Evolutionary conservation across 1,140 invertebrate genomes (phyloP).

Genomic region (Chelonus insularis): DNA sequence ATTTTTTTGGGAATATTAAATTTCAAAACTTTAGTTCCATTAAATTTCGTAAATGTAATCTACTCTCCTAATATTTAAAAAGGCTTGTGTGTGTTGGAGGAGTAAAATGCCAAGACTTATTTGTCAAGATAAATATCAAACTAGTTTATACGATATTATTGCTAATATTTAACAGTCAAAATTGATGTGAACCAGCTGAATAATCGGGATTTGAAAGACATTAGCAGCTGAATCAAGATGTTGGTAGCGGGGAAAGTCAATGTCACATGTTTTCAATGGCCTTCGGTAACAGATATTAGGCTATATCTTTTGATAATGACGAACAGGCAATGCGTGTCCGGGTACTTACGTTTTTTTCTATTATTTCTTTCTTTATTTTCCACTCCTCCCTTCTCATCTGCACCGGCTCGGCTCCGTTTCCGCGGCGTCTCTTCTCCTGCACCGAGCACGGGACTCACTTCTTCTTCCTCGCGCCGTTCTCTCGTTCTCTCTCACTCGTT

Average conservation of each 20-base stretch:
- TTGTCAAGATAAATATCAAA: too few relatives aligned
- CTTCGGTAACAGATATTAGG: constrained; percentile 6
- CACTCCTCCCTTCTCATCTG: background rate
- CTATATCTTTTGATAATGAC: constrained; percentile 2
- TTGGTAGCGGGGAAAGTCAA: constrained; percentile 9
- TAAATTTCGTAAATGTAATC: too few relatives aligned
- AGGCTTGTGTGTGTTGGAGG: too few relatives aligned
- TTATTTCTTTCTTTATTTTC: background rate
- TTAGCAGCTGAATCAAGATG: background rate
- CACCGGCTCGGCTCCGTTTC: constrained; percentile 12
- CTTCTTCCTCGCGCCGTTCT: constrained; percentile 11
- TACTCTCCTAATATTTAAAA: too few relatives aligned
- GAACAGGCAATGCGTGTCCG: constrained; percentile 16
- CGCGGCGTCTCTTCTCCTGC: constrained; percentile 23
- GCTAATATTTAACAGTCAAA: background rate
- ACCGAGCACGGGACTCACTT: constrained; percentile 13
- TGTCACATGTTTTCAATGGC: constrained; percentile 7
- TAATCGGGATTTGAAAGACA: background rate
- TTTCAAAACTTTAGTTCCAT: too few relatives aligned
- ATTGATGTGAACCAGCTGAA: background rate
- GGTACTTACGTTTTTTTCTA: constrained; percentile 19
- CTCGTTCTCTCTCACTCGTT: background rate
- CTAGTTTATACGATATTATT: too few relatives aligned
- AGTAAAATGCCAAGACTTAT: too few relatives aligned
- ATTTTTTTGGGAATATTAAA: too few relatives aligned